Evolutionary conservation across 2,888 invertebrate genomes (phyloP).

Genomic region (Drosophila mimetica): DNA sequence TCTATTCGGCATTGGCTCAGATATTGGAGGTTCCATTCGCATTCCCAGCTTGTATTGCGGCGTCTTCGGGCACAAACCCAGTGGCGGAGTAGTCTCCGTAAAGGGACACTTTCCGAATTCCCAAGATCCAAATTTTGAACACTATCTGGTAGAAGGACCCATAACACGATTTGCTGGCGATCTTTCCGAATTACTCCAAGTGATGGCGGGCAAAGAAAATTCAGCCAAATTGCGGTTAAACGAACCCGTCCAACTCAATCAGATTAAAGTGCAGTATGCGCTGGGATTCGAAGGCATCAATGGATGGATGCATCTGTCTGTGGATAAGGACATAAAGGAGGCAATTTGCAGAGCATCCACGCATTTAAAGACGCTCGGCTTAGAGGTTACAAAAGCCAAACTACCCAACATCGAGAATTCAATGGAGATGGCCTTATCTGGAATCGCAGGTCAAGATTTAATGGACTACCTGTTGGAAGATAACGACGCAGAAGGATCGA

Average conservation of each 20-base stretch:
- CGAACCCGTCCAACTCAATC: slow-evolving; percentile 85
- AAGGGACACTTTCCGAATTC: slow-evolving; percentile 87
- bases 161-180: slow-evolving; percentile 92
- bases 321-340: slow-evolving; percentile 64
- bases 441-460: slow-evolving; percentile 52
- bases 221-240: slow-evolving; percentile 85
- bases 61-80: slow-evolving; percentile 94
- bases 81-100: slow-evolving; percentile 87
- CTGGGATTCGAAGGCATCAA: slow-evolving; percentile 66
- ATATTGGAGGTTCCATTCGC: slow-evolving; percentile 94
- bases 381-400: slow-evolving; percentile 45
- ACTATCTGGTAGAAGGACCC: slow-evolving; percentile 88
- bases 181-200: slow-evolving; percentile 87
- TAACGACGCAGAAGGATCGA: background rate
- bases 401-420: slow-evolving; percentile 63
- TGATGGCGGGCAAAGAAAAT: slow-evolving; percentile 86
- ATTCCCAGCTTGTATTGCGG: slow-evolving; percentile 94
- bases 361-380: slow-evolving; percentile 62
- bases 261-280: slow-evolving; percentile 84
- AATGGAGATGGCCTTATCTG: slow-evolving; percentile 63
- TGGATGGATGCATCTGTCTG: slow-evolving; percentile 59
- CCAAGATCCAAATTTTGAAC: slow-evolving; percentile 84
- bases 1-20: slow-evolving; percentile 92
- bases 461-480: slow-evolving; percentile 54
- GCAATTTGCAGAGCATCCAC: slow-evolving; percentile 68